Evolutionary conservation across 1,140 invertebrate genomes (phyloP).

Genomic region (Plutomurus gul): DNA sequence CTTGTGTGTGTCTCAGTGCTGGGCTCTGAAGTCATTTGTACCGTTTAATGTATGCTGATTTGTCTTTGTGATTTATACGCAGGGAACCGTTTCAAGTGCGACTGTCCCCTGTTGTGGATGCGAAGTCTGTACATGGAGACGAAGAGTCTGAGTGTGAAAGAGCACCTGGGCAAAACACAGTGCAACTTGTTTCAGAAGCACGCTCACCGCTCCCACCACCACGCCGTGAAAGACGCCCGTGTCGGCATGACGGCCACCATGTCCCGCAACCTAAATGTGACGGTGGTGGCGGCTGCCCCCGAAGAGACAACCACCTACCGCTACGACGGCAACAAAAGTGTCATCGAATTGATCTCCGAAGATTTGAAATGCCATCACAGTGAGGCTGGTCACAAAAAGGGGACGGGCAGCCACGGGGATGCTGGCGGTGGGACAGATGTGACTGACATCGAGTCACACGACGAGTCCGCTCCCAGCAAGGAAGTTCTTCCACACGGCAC

Average conservation of each 20-base stretch:
- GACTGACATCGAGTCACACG: background rate
- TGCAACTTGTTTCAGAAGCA: slow-evolving; percentile 65
- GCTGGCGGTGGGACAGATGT: background rate
- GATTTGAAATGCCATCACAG: slow-evolving; percentile 46
- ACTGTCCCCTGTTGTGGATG: slow-evolving; percentile 77
- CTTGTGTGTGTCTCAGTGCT: background rate
- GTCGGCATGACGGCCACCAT: background rate
- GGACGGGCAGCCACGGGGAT: background rate
- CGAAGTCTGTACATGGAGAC: slow-evolving; percentile 73
- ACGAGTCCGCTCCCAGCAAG: background rate
- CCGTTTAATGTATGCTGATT: background rate
- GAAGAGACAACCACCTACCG: slow-evolving; percentile 40
- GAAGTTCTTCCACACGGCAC: background rate
- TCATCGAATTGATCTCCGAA: slow-evolving; percentile 18
- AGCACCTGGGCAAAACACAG: slow-evolving; percentile 68
- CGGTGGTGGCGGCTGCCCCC: background rate
- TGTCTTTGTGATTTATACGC: slow-evolving; percentile 54
- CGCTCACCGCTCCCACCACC: slow-evolving; percentile 44
- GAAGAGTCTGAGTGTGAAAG: slow-evolving; percentile 68
- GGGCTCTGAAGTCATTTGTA: background rate
- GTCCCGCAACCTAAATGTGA: background rate
- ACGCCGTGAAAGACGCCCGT: slow-evolving; percentile 45
- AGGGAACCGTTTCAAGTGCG: slow-evolving; percentile 79
- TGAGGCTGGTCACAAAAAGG: background rate
- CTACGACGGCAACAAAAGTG: slow-evolving; percentile 4